Conservation (phyloP, 2,113 vertebrate genomes). For the Potamarius usumacintae region DNA sequence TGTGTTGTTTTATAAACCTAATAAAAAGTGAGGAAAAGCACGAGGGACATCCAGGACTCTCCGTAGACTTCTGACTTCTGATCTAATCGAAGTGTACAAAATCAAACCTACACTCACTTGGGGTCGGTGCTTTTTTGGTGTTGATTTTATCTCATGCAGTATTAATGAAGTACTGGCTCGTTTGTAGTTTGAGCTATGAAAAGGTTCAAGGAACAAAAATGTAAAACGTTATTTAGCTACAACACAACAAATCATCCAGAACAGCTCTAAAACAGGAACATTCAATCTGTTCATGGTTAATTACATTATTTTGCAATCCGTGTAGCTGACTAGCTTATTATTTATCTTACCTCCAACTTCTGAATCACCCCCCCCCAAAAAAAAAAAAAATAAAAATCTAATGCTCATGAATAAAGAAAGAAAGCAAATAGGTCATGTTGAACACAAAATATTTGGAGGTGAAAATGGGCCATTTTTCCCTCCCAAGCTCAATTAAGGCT, state of each 20-base stretch:
- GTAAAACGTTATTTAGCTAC: no score
- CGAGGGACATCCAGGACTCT: background rate
- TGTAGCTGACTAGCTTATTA: background rate
- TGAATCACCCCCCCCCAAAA: accelerated
- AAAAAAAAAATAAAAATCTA: background rate
- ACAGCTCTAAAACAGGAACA: background rate
- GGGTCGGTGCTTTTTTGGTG: background rate
- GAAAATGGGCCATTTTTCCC: background rate
- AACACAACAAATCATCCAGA: background rate
- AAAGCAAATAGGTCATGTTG: background rate
- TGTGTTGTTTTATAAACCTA: background rate
- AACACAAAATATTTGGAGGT: background rate
- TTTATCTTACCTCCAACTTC: background rate
- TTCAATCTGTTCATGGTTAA: background rate
- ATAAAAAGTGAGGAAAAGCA: background rate
- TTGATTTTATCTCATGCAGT: background rate
- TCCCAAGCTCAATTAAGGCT: background rate
- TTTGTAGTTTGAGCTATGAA: background rate
- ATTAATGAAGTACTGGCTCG: background rate
- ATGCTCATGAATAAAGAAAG: background rate
- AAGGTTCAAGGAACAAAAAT: background rate
- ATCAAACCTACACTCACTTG: background rate
- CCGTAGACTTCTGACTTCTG: background rate
- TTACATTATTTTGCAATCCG: background rate
- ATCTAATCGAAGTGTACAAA: background rate